A percentile compares a stretch with the other conserved stretches of the same genome.
Conservation (phyloP, 2,888 invertebrate species). For the Chrysolina oricalcia region DNA sequence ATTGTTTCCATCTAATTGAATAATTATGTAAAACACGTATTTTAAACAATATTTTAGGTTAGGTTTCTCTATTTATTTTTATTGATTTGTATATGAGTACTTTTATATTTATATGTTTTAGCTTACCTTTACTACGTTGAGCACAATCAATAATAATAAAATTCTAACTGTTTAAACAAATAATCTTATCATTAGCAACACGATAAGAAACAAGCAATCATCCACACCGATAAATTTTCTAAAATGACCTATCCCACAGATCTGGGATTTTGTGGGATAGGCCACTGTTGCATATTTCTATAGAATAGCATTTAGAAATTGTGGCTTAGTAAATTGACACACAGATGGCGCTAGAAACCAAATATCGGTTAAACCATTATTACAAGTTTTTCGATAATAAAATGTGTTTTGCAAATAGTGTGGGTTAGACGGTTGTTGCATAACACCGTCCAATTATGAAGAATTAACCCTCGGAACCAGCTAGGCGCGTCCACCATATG, state of each 20-base stretch:
- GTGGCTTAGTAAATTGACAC: conserved; percentile 14
- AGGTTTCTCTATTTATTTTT: no score
- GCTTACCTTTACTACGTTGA: conserved; percentile 22
- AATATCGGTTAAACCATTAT: conserved; percentile 3
- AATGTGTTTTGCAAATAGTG: conserved; percentile 12
- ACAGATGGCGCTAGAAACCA: conserved; percentile 25
- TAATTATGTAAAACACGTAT: no score
- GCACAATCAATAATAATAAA: conserved; percentile 25
- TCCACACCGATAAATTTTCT: conserved; percentile 11
- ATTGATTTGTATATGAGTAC: no score
- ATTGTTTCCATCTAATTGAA: no score
- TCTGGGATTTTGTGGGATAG: conserved; percentile 18
- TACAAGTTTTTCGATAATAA: conserved; percentile 22
- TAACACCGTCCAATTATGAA: no score
- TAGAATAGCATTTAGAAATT: conserved; percentile 19
- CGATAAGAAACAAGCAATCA: conserved; percentile 15
- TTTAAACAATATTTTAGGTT: no score
- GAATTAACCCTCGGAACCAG: no score
- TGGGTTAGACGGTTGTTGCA: conserved; percentile 2
- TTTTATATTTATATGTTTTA: conserved; percentile 20
- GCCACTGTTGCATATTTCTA: conserved; percentile 20
- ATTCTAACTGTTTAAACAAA: not conserved
- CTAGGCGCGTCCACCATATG: no score
- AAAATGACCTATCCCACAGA: conserved; percentile 22
- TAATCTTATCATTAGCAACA: not conserved